Conservation (phyloP, 2,888 invertebrate species). For the Phalera bucephala region DNA sequence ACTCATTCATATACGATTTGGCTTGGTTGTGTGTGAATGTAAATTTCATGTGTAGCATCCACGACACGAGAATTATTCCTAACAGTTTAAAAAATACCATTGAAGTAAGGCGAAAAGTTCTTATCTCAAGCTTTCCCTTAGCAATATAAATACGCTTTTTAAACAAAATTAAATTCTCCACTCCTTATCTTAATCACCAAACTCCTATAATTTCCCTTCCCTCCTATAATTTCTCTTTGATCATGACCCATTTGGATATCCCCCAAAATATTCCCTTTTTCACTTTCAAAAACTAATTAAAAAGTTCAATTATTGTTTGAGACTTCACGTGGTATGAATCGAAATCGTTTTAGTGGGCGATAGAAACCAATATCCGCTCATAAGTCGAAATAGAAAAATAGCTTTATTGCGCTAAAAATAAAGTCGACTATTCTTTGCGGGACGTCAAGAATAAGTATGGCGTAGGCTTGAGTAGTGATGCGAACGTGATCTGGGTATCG, state of each 20-base stretch:
- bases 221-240: neutral
- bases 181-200: neutral
- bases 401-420: conserved; percentile 6
- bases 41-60: too few species aligned
- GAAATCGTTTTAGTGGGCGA: conserved; percentile 30
- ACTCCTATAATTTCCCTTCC: neutral
- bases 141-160: too few species aligned
- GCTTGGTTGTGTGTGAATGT: too few species aligned
- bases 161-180: too few species aligned
- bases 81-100: too few species aligned
- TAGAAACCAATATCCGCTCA: conserved; percentile 29
- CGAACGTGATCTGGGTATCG: conserved; percentile 57
- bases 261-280: conserved; percentile 7
- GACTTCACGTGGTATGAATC: conserved; percentile 27
- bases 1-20: too few species aligned
- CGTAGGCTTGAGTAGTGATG: conserved; percentile 48
- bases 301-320: conserved; percentile 21
- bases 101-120: too few species aligned
- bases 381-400: conserved; percentile 10
- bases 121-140: too few species aligned
- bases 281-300: conserved; percentile 23
- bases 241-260: neutral
- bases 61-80: too few species aligned
- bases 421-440: conserved; percentile 5
- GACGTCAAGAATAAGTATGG: conserved; percentile 15